Evolutionary conservation across 1,140 invertebrate genomes (phyloP).

Genomic region (Papilio polytes): DNA sequence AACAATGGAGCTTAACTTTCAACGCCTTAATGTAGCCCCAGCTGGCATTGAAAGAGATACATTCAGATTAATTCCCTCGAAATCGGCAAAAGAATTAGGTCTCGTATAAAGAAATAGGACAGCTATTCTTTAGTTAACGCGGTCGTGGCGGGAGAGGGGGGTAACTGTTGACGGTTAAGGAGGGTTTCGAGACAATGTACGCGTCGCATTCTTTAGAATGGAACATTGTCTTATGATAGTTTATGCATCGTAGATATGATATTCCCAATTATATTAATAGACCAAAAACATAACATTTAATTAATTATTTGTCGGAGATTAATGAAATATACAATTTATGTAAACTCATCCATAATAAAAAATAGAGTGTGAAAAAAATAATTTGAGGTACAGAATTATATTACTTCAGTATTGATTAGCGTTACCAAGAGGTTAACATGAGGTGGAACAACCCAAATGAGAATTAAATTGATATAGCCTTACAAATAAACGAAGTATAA

Average conservation of each 20-base stretch:
- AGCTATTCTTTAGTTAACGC: slow-evolving; percentile 31
- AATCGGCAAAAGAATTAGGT: slow-evolving; percentile 36
- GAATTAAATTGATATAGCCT: too few species aligned
- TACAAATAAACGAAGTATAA: too few species aligned
- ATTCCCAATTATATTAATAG: not conserved
- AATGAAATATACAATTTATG: not conserved
- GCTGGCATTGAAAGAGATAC: slow-evolving; percentile 31
- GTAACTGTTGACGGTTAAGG: slow-evolving; percentile 10
- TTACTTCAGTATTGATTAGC: too few species aligned
- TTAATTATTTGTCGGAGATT: too few species aligned
- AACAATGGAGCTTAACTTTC: slow-evolving; percentile 32
- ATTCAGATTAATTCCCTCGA: slow-evolving; percentile 32
- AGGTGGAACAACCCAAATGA: too few species aligned
- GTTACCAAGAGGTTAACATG: too few species aligned
- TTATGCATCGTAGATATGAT: not conserved
- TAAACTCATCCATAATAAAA: not conserved
- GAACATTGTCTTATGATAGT: not conserved
- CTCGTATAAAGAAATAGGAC: slow-evolving; percentile 31
- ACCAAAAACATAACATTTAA: not conserved
- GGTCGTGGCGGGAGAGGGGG: not conserved
- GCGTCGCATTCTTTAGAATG: not conserved
- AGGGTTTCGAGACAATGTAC: slow-evolving; percentile 23
- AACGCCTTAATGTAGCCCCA: slow-evolving; percentile 32
- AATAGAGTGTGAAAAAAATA: not conserved
- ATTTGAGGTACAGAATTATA: too few species aligned